A percentile compares a stretch with the other conserved stretches of the same genome.
Conservation (phyloP, 2,113 vertebrate species). For the Paradoxurus hermaphroditus region DNA sequence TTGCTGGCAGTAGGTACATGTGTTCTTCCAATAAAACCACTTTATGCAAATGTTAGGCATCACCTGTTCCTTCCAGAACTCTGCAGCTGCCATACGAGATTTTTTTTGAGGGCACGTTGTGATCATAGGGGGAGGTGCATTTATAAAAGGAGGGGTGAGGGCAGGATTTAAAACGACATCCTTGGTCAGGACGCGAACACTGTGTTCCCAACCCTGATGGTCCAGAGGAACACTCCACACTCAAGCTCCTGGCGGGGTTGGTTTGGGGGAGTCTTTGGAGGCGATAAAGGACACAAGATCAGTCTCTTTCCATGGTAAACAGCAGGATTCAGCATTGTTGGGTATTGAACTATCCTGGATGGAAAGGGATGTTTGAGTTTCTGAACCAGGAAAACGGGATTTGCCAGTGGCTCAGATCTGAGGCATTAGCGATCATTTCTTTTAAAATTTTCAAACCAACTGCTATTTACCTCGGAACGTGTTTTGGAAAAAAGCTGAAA, state of each 20-base stretch:
- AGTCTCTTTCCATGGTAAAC: not conserved
- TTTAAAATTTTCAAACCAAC: not conserved
- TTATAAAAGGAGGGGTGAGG: constrained; percentile 41
- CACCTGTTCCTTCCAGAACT: constrained; percentile 69
- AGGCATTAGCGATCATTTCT: not conserved
- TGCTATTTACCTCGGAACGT: not conserved
- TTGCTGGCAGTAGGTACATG: not conserved
- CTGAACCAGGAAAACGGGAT: not conserved
- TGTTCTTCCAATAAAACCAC: constrained; percentile 39
- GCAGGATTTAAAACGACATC: constrained; percentile 71
- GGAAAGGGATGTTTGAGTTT: not conserved
- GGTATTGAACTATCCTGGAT: not conserved
- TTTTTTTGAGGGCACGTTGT: constrained; percentile 12
- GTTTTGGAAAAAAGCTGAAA: constrained; percentile 35
- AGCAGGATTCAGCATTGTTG: not conserved
- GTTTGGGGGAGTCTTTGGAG: not conserved
- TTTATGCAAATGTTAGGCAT: constrained; percentile 32
- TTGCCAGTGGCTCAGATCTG: not conserved
- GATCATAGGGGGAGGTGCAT: constrained; percentile 26
- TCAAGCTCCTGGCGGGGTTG: not conserved
- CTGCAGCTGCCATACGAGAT: constrained; percentile 69
- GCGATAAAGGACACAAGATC: not conserved
- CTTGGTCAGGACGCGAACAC: constrained; percentile 35
- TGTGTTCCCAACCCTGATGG: not conserved
- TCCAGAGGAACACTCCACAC: not conserved